phyloP scores from a whole-genome alignment of 2,797 vertebrate genomes.

The Thripadectes ignobilis region DNA sequence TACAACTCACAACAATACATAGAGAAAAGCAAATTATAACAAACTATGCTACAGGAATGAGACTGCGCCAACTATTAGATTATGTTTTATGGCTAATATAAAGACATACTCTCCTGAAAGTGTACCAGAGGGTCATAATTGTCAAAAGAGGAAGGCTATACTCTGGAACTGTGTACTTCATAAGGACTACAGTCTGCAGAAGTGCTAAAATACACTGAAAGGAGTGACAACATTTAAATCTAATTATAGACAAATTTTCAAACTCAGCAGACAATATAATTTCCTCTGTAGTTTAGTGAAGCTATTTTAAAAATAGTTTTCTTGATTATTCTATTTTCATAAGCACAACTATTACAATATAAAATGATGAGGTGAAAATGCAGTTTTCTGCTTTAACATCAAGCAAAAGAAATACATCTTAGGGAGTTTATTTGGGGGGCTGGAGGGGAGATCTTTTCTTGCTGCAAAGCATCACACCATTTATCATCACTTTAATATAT shows the following conservation, averaged over 20 bases:
- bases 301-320: conserved; percentile 4
- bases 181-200: background rate
- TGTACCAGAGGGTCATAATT: background rate
- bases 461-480: background rate
- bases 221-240: background rate
- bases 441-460: background rate
- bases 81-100: background rate
- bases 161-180: background rate
- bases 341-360: background rate
- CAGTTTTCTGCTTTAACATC: conserved; percentile 32
- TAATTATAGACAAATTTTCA: conserved; percentile 19
- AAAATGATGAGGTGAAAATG: conserved; percentile 27
- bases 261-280: conserved; percentile 29
- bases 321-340: conserved; percentile 20
- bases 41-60: background rate
- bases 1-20: background rate
- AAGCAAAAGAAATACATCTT: conserved; percentile 2
- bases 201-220: background rate
- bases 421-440: background rate
- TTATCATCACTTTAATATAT: conserved; percentile 35
- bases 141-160: background rate
- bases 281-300: conserved; percentile 16
- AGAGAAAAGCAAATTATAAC: background rate
- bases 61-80: background rate
- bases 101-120: background rate